Percentiles rank a stretch among this genome's conserved stretches.
These are phyloP conservation scores for Cherax destructor DNA, from an alignment of 1,140 invertebrate genomes.

Conservation along the genomic window DNA sequence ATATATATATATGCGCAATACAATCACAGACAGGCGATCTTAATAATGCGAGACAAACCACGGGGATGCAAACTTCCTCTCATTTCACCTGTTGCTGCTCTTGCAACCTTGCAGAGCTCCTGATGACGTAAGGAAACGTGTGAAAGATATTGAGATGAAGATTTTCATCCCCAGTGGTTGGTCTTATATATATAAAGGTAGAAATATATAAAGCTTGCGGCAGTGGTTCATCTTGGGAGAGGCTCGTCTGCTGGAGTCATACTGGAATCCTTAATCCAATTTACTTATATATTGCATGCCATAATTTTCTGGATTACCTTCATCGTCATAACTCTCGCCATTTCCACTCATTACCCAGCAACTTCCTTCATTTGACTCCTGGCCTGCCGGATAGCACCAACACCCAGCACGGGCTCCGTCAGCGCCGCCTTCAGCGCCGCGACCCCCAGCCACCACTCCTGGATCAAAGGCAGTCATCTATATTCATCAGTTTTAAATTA, in stretches of 20 bases:
- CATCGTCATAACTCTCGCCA: conserved; percentile 8
- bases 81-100: no score
- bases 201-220: no score
- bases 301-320: conserved; percentile 11
- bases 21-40: no score
- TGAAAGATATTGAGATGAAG: no score
- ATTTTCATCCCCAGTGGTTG: no score
- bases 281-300: conserved; percentile 8
- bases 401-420: neutral
- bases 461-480: conserved; percentile 41
- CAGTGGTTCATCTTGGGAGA: neutral
- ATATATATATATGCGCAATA: no score
- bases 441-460: conserved; percentile 16
- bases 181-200: no score
- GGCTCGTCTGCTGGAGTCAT: neutral
- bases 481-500: conserved; percentile 51
- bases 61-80: no score
- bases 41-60: no score
- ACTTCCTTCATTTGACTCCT: conserved; percentile 6
- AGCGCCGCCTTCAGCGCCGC: neutral
- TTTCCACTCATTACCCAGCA: conserved; percentile 15
- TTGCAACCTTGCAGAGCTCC: no score
- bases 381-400: neutral
- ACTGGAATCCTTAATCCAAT: neutral
- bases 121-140: no score